Evolutionary conservation across 2,888 invertebrate species (phyloP).

Genomic region (Geophilus truncorum): DNA sequence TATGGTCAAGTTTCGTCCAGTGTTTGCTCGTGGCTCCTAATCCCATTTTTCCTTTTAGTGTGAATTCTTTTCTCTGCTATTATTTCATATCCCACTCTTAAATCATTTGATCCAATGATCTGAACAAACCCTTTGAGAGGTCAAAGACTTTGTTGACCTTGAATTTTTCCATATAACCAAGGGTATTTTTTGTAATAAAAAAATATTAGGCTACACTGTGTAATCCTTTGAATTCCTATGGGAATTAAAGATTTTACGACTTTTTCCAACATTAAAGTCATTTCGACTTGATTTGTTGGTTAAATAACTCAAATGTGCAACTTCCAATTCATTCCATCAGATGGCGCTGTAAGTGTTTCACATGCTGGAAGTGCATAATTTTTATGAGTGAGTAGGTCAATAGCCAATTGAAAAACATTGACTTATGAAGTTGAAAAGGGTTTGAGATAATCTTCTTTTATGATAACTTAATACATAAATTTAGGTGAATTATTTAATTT

Average conservation of each 20-base stretch:
- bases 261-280: neutral
- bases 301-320: too few relatives aligned
- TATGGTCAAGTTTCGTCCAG: neutral
- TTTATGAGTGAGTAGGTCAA: neutral
- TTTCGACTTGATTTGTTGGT: too few relatives aligned
- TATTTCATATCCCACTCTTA: neutral
- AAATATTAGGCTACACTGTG: neutral
- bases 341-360: neutral
- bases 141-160: neutral
- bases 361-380: neutral
- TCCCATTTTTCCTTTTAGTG: neutral
- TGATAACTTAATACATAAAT: neutral
- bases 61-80: neutral
- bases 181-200: neutral
- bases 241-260: neutral
- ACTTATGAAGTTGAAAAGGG: neutral
- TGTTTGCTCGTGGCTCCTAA: neutral
- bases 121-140: neutral
- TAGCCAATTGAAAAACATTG: neutral
- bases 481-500: neutral
- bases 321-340: too few relatives aligned
- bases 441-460: neutral
- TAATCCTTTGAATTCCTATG: constrained; percentile 7
- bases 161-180: constrained; percentile 4
- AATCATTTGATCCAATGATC: neutral